Conservation (phyloP, 2,888 invertebrate species). For the Ennomos fuscantarius region DNA sequence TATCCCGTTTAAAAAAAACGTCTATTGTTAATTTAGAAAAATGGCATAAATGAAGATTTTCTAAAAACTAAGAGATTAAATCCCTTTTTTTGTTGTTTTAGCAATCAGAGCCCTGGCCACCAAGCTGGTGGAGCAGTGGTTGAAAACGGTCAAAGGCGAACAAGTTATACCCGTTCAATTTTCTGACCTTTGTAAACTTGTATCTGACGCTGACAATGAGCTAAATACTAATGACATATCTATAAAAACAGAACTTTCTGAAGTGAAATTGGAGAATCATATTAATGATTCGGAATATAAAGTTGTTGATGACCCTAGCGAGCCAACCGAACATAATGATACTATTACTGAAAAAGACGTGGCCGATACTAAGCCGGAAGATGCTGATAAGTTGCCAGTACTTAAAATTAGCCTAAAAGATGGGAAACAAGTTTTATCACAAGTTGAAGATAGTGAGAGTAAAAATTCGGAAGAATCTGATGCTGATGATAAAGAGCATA, state of each 20-base stretch:
- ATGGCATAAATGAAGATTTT: too few species aligned
- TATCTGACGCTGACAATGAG: slow-evolving; percentile 60
- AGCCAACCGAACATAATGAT: slow-evolving; percentile 18
- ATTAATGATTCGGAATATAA: slow-evolving; percentile 25
- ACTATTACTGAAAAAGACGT: slow-evolving; percentile 35
- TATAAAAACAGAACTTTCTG: slow-evolving; percentile 41
- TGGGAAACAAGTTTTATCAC: slow-evolving; percentile 89
- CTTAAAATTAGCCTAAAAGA: slow-evolving; percentile 89
- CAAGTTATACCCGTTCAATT: slow-evolving; percentile 75
- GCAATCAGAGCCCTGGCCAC: slow-evolving; percentile 91
- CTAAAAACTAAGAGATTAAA: background rate
- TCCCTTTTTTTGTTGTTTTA: slow-evolving; percentile 65
- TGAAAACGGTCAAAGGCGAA: slow-evolving; percentile 94
- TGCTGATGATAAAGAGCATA: slow-evolving; percentile 64
- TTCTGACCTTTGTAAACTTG: slow-evolving; percentile 70
- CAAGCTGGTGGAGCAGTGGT: slow-evolving; percentile 95
- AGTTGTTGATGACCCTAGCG: slow-evolving; percentile 23
- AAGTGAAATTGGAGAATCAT: slow-evolving; percentile 40
- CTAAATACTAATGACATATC: slow-evolving; percentile 40
- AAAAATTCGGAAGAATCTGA: slow-evolving; percentile 64
- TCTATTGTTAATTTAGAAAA: too few species aligned
- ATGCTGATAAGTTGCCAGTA: slow-evolving; percentile 56
- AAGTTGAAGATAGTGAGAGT: slow-evolving; percentile 76
- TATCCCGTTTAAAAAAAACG: too few species aligned
- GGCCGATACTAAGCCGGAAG: slow-evolving; percentile 35